Evolutionary conservation across 2,797 vertebrate species (phyloP).

Genomic region (Hemitrygon akajei): DNA sequence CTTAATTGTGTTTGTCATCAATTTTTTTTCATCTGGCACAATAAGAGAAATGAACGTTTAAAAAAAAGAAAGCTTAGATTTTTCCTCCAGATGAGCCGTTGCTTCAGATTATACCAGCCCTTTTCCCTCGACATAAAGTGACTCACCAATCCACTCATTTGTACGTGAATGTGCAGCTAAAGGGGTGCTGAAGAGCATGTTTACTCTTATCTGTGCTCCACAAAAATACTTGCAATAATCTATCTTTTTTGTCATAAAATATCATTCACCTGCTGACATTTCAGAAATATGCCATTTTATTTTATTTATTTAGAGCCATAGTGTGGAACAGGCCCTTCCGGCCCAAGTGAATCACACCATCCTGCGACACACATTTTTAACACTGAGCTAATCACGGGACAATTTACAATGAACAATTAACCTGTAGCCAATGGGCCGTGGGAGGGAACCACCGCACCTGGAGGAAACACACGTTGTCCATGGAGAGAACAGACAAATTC

Average conservation of each 20-base stretch:
- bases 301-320: no score
- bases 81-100: background rate
- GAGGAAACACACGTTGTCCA: no score
- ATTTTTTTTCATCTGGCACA: constrained; percentile 12
- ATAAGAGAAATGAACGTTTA: constrained; percentile 9
- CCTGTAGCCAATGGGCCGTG: no score
- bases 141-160: background rate
- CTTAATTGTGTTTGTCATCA: constrained; percentile 27
- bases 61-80: background rate
- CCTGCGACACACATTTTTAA: no score
- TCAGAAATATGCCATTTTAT: background rate
- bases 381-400: no score
- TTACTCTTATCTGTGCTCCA: background rate
- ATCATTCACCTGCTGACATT: background rate
- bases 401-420: no score
- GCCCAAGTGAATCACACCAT: no score
- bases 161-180: background rate
- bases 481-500: no score
- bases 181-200: background rate
- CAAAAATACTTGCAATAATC: background rate
- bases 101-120: background rate
- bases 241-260: background rate
- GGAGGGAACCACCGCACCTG: no score
- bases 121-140: background rate
- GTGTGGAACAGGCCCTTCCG: no score